phyloP scores from a whole-genome alignment of 2,888 invertebrate species.

The Drosophila nigritarsus region DNA sequence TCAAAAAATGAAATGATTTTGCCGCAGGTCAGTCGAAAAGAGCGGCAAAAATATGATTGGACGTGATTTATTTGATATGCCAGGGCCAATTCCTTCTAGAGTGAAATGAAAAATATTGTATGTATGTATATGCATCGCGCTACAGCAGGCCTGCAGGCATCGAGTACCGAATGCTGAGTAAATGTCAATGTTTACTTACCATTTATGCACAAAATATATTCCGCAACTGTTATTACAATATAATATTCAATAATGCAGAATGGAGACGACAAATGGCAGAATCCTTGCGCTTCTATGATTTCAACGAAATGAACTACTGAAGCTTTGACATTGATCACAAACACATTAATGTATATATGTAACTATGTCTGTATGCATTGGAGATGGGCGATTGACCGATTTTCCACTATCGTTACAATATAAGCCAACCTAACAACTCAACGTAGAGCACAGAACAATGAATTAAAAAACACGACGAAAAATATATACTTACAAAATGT shows the following conservation, averaged over 20 bases:
- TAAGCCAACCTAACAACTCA: background rate
- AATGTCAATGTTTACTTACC: slow-evolving; percentile 16
- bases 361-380: background rate
- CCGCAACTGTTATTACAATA: slow-evolving; percentile 16
- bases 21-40: slow-evolving; percentile 40
- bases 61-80: slow-evolving; percentile 65
- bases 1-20: slow-evolving; percentile 63
- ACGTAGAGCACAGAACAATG: background rate
- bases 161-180: background rate
- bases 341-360: background rate
- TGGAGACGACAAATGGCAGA: background rate
- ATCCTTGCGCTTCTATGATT: background rate
- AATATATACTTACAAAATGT: background rate
- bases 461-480: background rate
- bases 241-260: slow-evolving; percentile 5
- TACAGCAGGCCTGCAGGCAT: background rate
- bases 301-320: background rate
- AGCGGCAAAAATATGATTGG: slow-evolving; percentile 63
- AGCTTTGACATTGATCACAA: background rate
- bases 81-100: slow-evolving; percentile 44
- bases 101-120: slow-evolving; percentile 60
- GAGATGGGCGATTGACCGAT: background rate
- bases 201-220: slow-evolving; percentile 4
- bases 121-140: background rate
- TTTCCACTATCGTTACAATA: background rate